A percentile compares a stretch with the other conserved stretches of the same genome.
Conservation (phyloP, 2,113 vertebrate species). For the Sinocyclocheilus rhinocerous region DNA sequence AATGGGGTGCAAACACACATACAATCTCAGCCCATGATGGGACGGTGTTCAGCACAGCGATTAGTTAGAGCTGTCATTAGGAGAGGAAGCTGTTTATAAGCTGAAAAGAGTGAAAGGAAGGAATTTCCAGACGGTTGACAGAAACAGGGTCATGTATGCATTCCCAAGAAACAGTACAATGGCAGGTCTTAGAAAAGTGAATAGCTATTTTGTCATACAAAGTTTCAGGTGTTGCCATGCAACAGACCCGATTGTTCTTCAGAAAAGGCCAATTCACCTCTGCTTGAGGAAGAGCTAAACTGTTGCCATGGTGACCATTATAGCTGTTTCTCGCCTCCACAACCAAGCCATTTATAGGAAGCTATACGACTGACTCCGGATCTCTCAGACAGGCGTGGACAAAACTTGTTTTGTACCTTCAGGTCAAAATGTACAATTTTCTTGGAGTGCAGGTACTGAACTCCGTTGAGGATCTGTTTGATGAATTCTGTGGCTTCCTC, state of each 20-base stretch:
- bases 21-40: neutral
- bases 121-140: conserved; percentile 10
- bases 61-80: neutral
- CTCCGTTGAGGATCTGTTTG: conserved; percentile 94
- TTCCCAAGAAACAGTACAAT: conserved; percentile 14
- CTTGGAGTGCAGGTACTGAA: conserved; percentile 91
- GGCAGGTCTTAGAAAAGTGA: neutral
- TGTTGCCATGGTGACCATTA: conserved; percentile 49
- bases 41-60: neutral
- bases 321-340: conserved; percentile 39
- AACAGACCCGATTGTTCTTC: conserved; percentile 44
- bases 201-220: conserved; percentile 32
- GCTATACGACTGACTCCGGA: neutral
- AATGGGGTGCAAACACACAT: conserved; percentile 28
- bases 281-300: conserved; percentile 29
- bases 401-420: conserved; percentile 79
- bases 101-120: conserved; percentile 6
- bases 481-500: conserved; percentile 97
- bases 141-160: neutral
- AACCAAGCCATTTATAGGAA: conserved; percentile 8
- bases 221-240: conserved; percentile 54
- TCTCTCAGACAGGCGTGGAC: neutral
- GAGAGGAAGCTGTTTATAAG: neutral
- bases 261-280: conserved; percentile 21
- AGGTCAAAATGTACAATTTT: conserved; percentile 95